Conservation (phyloP, 2,888 invertebrate genomes). For the Cerceris ruficornis region DNA sequence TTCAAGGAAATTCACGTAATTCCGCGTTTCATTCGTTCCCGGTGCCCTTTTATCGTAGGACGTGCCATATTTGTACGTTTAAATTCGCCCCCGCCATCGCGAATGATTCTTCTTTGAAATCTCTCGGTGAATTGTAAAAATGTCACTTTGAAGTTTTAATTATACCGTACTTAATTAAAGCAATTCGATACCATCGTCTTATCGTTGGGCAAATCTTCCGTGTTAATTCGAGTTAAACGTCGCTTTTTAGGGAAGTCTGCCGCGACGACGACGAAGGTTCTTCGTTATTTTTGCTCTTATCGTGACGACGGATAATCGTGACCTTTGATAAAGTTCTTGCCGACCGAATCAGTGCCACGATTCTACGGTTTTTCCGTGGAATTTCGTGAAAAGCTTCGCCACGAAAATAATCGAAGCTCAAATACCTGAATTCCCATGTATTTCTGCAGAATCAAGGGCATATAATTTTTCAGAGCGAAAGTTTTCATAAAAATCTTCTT, state of each 20-base stretch:
- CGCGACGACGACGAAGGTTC: background rate
- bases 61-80: background rate
- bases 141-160: constrained; percentile 12
- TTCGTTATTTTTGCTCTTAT: background rate
- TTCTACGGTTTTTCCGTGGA: constrained; percentile 18
- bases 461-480: too few species aligned
- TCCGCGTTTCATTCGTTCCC: background rate
- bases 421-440: background rate
- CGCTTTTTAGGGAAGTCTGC: background rate
- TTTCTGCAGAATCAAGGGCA: too few species aligned
- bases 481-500: too few species aligned
- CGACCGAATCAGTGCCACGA: constrained; percentile 36
- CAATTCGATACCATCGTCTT: constrained; percentile 14
- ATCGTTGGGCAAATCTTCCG: background rate
- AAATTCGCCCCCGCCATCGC: background rate
- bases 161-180: constrained; percentile 15
- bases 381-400: too few species aligned
- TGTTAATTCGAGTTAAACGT: background rate
- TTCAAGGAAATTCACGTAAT: background rate
- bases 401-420: constrained; percentile 5
- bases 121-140: background rate
- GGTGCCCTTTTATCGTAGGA: constrained; percentile 1
- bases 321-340: constrained; percentile 36
- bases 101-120: background rate
- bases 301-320: background rate